Percentiles rank a stretch among this genome's conserved stretches.
Conservation (phyloP, 2,797 vertebrate genomes). For the Craterocephalus amniculus region DNA sequence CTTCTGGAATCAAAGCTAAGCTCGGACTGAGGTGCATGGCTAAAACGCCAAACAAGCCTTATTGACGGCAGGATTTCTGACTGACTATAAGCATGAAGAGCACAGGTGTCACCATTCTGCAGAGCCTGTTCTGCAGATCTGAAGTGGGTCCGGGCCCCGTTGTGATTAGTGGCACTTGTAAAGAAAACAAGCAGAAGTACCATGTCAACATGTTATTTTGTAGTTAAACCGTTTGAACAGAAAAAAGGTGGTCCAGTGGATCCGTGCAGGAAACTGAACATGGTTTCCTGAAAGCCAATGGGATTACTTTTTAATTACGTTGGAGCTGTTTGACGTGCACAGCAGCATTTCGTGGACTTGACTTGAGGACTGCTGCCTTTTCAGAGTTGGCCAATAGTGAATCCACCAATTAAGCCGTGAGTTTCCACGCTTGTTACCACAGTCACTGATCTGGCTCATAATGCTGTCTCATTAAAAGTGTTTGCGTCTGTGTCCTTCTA, state of each 20-base stretch:
- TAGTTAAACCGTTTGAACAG: not conserved
- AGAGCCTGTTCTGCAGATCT: not conserved
- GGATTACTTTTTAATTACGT: constrained; percentile 42
- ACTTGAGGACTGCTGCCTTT: constrained; percentile 31
- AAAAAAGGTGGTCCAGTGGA: not conserved
- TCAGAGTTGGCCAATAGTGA: constrained; percentile 31
- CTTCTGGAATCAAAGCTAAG: not conserved
- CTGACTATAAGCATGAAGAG: not conserved
- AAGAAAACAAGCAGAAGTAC: not conserved
- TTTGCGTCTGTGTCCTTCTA: constrained; percentile 18
- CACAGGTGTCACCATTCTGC: not conserved
- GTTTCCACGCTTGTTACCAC: constrained; percentile 42
- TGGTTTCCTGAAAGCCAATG: constrained; percentile 20
- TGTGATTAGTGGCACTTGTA: constrained; percentile 4
- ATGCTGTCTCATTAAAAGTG: constrained; percentile 51
- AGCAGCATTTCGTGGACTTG: constrained; percentile 19
- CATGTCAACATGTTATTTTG: constrained; percentile 6
- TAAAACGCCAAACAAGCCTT: not conserved
- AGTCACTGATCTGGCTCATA: constrained; percentile 45
- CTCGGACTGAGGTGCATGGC: not conserved
- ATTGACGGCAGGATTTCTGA: constrained; percentile 1
- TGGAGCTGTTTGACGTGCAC: constrained; percentile 27
- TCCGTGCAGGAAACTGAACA: constrained; percentile 9
- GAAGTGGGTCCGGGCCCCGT: constrained; percentile 6
- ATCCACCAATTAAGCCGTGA: constrained; percentile 48